Evolutionary conservation across 2,113 vertebrate species (phyloP).

Genomic region (Jaculus jaculus): DNA sequence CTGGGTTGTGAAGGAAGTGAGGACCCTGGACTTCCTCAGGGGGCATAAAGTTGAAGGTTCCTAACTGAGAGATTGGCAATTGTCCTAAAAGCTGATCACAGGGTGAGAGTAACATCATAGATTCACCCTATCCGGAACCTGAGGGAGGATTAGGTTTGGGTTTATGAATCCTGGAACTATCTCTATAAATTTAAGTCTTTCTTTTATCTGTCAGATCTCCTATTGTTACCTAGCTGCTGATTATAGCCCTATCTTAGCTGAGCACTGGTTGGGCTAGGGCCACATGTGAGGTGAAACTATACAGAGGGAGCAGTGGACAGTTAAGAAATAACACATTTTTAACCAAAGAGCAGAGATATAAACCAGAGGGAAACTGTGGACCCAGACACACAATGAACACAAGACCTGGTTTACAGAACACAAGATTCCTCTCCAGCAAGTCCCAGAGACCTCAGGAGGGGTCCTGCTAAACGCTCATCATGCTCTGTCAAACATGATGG

Average conservation of each 20-base stretch:
- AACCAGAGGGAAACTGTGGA: not conserved
- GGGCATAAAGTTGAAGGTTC: not conserved
- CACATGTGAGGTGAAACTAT: not conserved
- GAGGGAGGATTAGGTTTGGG: not conserved
- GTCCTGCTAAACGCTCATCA: not conserved
- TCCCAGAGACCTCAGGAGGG: not conserved
- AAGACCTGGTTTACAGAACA: not conserved
- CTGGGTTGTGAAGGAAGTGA: not conserved
- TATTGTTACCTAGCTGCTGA: not conserved
- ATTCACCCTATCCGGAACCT: not conserved
- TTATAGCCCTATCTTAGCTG: not conserved
- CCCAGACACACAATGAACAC: not conserved
- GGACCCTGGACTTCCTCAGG: not conserved
- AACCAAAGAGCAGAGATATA: not conserved
- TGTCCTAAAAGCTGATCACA: not conserved
- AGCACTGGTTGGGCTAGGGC: not conserved
- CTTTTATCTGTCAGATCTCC: not conserved
- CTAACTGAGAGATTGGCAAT: not conserved
- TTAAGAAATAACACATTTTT: slow-evolving; percentile 3
- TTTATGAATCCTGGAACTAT: not conserved
- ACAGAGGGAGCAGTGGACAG: not conserved
- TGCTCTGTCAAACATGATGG: slow-evolving; percentile 18
- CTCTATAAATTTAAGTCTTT: not conserved
- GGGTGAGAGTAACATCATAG: not conserved
- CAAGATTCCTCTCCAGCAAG: not conserved